Conservation (phyloP, 2,797 vertebrate genomes). For the Notoglanidium macrostoma region DNA sequence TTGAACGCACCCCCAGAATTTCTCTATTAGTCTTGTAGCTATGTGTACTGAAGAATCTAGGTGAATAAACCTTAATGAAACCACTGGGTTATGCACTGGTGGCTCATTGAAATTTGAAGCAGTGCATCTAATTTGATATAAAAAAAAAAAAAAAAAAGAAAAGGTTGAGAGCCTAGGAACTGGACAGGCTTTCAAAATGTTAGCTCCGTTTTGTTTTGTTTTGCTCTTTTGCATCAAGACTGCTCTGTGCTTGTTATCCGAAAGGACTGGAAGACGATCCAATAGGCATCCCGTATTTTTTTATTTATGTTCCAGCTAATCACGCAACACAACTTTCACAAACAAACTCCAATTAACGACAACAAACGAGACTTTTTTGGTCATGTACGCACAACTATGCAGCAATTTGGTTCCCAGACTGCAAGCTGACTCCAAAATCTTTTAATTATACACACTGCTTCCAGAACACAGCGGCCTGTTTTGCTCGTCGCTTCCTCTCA, state of each 20-base stretch:
- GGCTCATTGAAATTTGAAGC: conserved; percentile 21
- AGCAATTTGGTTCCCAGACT: conserved; percentile 2
- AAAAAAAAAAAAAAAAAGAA: background rate
- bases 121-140: background rate
- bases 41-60: background rate
- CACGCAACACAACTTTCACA: background rate
- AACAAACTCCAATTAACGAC: conserved; percentile 13
- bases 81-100: background rate
- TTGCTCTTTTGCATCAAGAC: background rate
- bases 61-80: conserved; percentile 18
- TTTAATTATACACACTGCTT: conserved; percentile 1
- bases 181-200: conserved; percentile 3
- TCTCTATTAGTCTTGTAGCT: background rate
- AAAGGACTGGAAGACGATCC: background rate
- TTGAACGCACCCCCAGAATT: conserved; percentile 3
- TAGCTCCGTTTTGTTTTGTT: background rate
- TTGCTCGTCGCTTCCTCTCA: conserved; percentile 17
- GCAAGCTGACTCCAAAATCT: background rate
- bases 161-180: background rate
- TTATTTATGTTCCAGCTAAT: background rate
- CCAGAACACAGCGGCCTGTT: conserved; percentile 9
- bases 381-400: background rate
- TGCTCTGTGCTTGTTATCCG: background rate
- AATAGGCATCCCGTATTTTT: background rate
- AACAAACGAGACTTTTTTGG: background rate